Conservation (phyloP, 2,888 invertebrate species). For the Drosophila maculinotata region DNA sequence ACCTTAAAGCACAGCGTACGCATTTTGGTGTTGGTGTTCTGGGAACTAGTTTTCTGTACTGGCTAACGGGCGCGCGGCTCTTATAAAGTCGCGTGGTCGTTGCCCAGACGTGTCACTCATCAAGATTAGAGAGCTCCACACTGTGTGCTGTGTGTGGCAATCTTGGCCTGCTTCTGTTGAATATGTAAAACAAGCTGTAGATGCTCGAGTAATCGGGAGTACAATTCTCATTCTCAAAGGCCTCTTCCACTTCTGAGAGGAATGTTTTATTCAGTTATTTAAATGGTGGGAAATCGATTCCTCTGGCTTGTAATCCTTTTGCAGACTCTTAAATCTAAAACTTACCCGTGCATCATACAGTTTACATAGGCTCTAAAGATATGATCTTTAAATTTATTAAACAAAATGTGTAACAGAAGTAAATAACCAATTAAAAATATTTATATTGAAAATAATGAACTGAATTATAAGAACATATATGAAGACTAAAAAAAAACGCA, state of each 20-base stretch:
- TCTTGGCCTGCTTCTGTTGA: slow-evolving; percentile 50
- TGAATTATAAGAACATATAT: slow-evolving; percentile 1
- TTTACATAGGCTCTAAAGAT: not conserved
- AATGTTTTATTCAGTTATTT: slow-evolving; percentile 4
- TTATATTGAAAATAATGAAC: not conserved
- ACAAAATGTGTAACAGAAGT: not conserved
- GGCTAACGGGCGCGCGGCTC: slow-evolving; percentile 41
- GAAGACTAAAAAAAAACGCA: not conserved
- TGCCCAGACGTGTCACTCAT: slow-evolving; percentile 62
- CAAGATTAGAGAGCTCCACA: slow-evolving; percentile 53
- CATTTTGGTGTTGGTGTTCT: slow-evolving; percentile 51
- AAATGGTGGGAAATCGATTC: too few relatives aligned
- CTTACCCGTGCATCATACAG: not conserved
- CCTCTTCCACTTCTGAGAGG: not conserved
- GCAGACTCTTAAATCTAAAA: not conserved
- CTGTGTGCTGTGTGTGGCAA: slow-evolving; percentile 19
- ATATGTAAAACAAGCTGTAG: slow-evolving; percentile 49
- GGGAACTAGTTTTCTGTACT: slow-evolving; percentile 41
- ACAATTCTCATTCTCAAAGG: slow-evolving; percentile 4
- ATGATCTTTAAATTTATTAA: not conserved
- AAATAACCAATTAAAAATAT: slow-evolving; percentile 1
- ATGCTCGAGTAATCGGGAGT: slow-evolving; percentile 23
- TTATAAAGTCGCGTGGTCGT: slow-evolving; percentile 70
- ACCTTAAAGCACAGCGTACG: slow-evolving; percentile 59
- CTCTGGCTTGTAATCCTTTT: not conserved